These are phyloP conservation scores for Potamilus streckersoni DNA, from an alignment of 1,140 invertebrate species.

Conservation along the genomic window DNA sequence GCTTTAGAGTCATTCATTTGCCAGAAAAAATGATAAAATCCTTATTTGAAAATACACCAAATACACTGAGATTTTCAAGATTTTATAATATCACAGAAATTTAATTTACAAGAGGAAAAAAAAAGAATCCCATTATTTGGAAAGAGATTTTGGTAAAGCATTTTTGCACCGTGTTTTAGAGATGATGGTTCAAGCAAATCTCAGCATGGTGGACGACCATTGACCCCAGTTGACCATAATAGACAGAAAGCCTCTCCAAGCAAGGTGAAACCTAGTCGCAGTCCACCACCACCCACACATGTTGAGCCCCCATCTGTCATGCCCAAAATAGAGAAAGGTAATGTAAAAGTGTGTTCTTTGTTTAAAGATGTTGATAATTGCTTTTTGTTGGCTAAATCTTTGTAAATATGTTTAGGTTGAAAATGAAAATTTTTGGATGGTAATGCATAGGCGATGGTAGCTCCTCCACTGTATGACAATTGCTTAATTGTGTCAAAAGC, in stretches of 20 bases:
- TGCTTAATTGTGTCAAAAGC: no score
- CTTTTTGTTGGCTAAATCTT: no score
- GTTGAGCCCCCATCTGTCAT: constrained; percentile 27
- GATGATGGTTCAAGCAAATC: constrained; percentile 53
- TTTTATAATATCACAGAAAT: not conserved
- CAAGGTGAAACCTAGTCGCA: constrained; percentile 33
- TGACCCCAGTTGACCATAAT: constrained; percentile 55
- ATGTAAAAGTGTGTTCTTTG: no score
- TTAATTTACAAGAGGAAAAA: not conserved
- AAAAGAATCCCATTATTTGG: not conserved
- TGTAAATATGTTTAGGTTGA: no score
- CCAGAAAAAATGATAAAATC: not conserved
- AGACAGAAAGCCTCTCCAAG: constrained; percentile 40
- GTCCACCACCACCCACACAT: constrained; percentile 31
- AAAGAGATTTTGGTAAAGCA: not conserved
- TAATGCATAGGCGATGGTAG: no score
- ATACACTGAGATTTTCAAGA: not conserved
- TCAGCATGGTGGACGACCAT: constrained; percentile 34
- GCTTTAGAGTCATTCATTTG: not conserved
- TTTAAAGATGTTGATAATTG: no score
- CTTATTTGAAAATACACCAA: not conserved
- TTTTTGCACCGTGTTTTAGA: constrained; percentile 30
- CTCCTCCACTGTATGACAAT: no score
- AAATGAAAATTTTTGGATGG: no score
- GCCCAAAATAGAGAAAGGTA: no score